Evolutionary conservation across 2,113 vertebrate genomes (phyloP).

Genomic region (Thamnophis sirtalis): DNA sequence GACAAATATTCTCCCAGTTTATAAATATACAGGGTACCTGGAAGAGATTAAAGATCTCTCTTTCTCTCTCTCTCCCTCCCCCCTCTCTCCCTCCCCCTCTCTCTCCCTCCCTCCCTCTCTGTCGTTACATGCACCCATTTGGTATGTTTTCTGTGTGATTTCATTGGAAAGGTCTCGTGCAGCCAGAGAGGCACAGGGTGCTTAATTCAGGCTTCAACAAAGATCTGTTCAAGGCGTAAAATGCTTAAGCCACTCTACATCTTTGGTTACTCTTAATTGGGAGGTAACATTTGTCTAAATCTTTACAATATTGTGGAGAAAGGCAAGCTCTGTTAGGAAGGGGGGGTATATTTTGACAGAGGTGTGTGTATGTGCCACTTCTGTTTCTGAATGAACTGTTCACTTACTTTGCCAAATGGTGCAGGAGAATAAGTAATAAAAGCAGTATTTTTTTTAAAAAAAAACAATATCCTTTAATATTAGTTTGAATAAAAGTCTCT

Average conservation of each 20-base stretch:
- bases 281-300: neutral
- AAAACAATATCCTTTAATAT: neutral
- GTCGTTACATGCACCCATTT: neutral
- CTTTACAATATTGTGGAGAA: neutral
- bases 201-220: neutral
- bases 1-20: slow-evolving; percentile 39
- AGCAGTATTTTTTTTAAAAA: neutral
- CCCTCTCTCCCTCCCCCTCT: neutral
- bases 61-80: neutral
- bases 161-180: neutral
- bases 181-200: neutral
- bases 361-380: neutral
- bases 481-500: neutral
- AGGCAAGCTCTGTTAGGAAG: neutral
- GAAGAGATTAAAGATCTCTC: slow-evolving; percentile 28
- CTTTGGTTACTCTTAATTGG: neutral
- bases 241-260: neutral
- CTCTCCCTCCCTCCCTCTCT: slow-evolving; percentile 28
- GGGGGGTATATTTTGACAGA: neutral
- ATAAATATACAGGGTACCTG: slow-evolving; percentile 36
- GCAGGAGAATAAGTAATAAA: neutral
- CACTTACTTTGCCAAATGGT: neutral
- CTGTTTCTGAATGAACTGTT: neutral
- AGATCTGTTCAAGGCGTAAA: neutral
- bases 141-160: neutral